Conservation (phyloP, 35 echinoderm and acorn worm genomes). For the Ptychodera flava region DNA sequence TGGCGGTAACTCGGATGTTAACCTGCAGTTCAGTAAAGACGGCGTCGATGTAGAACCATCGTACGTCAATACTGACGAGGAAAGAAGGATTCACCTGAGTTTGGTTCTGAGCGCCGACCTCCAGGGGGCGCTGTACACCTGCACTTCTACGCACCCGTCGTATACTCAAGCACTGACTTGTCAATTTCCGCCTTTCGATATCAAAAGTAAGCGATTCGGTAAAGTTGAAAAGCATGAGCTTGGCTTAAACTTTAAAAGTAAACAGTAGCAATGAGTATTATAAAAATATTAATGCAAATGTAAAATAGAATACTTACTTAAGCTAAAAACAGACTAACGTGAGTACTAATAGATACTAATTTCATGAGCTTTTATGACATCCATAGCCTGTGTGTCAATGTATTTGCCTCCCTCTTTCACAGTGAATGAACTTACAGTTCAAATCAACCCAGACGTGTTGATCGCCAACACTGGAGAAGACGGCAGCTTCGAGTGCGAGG, state of each 20-base stretch:
- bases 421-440: no score
- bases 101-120: constrained; percentile 54
- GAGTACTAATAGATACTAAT: no score
- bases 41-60: background rate
- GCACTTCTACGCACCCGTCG: constrained; percentile 68
- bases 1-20: background rate
- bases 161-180: constrained; percentile 59
- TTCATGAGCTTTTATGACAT: no score
- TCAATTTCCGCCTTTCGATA: constrained; percentile 34
- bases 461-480: background rate
- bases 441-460: background rate
- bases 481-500: background rate
- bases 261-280: no score
- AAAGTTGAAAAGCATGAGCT: no score
- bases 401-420: no score
- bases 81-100: constrained; percentile 34
- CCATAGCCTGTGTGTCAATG: no score
- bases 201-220: constrained; percentile 67
- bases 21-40: background rate
- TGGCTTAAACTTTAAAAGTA: no score
- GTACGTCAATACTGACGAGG: background rate
- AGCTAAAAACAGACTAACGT: no score
- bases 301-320: no score
- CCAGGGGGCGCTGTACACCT: constrained; percentile 48
- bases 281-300: no score